Evolutionary conservation across 2,797 vertebrate species (phyloP).

Genomic region (Labeo calbasu): DNA sequence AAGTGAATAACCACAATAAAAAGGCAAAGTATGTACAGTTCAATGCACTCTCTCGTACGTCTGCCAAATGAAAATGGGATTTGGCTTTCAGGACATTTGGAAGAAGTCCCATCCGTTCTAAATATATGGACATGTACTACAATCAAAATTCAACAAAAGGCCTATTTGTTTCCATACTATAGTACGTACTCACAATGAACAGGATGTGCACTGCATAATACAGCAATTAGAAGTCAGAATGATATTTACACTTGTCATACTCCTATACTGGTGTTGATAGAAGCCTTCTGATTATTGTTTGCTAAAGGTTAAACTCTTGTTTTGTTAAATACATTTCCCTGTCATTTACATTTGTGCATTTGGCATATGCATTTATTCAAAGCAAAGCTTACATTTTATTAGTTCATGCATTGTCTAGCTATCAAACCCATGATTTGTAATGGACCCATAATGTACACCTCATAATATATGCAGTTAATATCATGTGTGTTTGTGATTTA

Average conservation of each 20-base stretch:
- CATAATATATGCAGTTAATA: background rate
- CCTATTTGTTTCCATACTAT: background rate
- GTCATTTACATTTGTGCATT: background rate
- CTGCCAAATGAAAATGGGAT: background rate
- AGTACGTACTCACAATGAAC: background rate
- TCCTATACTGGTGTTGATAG: background rate
- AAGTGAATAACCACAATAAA: background rate
- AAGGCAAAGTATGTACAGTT: background rate
- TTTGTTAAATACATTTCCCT: background rate
- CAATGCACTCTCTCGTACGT: background rate
- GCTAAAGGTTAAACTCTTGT: background rate
- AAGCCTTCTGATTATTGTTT: background rate
- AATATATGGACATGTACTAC: background rate
- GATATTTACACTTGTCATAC: background rate
- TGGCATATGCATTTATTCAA: background rate
- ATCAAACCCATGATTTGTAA: background rate
- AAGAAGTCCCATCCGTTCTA: background rate
- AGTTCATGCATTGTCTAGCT: background rate
- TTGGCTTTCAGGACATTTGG: background rate
- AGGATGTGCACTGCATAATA: background rate
- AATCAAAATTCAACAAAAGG: constrained; percentile 12
- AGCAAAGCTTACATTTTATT: background rate
- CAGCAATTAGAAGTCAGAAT: background rate
- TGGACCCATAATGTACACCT: background rate
- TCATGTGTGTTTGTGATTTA: background rate